A percentile compares a stretch with the other conserved stretches of the same genome.
These are phyloP conservation scores for Synanthedon andrenaeformis DNA, from an alignment of 2,888 invertebrate genomes.

Conservation along the genomic window DNA sequence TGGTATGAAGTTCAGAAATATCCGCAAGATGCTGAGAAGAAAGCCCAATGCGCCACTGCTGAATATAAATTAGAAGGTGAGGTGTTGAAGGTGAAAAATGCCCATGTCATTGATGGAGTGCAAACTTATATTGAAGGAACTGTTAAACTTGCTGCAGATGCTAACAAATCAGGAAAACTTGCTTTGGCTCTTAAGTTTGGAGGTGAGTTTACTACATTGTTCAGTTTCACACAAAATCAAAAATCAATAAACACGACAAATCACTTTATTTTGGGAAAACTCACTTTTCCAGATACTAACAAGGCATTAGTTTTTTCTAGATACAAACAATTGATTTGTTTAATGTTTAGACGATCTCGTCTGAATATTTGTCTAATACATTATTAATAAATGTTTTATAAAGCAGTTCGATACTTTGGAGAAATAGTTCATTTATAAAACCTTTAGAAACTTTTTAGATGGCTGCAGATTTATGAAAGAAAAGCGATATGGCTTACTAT, in stretches of 20 bases:
- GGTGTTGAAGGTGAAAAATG: slow-evolving; percentile 41
- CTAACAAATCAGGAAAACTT: slow-evolving; percentile 60
- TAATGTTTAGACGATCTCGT: no score
- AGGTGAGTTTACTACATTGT: slow-evolving; percentile 21
- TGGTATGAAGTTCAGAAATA: slow-evolving; percentile 77
- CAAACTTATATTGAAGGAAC: slow-evolving; percentile 42
- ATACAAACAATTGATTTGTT: no score
- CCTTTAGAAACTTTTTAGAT: no score
- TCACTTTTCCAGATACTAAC: neutral
- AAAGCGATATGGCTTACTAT: no score
- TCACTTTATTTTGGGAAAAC: slow-evolving; percentile 1
- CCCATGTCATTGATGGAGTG: slow-evolving; percentile 37
- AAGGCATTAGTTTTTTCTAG: no score
- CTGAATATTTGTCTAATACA: no score
- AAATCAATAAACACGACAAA: neutral
- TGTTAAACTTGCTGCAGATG: slow-evolving; percentile 36
- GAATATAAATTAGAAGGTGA: slow-evolving; percentile 66
- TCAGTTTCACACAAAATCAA: neutral
- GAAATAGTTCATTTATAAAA: no score
- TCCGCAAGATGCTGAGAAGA: slow-evolving; percentile 70
- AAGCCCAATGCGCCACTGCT: slow-evolving; percentile 71
- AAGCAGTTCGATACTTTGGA: no score
- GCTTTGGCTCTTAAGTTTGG: slow-evolving; percentile 41
- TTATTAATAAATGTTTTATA: no score
- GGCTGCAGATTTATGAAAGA: no score